Evolutionary conservation across 2,113 vertebrate genomes (phyloP), one percentile per base, ranked within the genome.

Genomic region (Nothoprocta pentlandii): DNA sequence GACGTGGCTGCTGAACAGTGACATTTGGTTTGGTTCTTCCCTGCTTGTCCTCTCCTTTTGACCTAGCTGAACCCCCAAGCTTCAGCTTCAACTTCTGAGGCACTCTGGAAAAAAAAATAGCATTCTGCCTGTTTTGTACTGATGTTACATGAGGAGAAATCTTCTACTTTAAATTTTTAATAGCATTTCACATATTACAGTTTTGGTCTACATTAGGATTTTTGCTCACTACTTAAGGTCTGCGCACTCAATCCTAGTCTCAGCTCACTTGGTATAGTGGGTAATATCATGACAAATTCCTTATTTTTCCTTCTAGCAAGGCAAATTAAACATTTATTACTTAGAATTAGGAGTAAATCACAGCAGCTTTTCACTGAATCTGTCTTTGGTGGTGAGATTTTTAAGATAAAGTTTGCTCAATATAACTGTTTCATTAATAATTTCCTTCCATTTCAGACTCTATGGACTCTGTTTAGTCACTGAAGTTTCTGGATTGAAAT

Each of bases 271-370:
- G 56, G 19, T 19, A 25, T 32, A 1, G 1, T 58, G 53, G 51
- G 12, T 22, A 0, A 0, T 28, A 10, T 53, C 26, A 8, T 30
- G 26, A 16, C 26, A 56, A 30, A 56, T 16, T 30, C 54, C 28
- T 28, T 56, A 16, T 56, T 74, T 53, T 78, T 74, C 39, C 49
- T 64, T 64, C 36, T 63, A 59, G 44, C 2, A 78, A n/a, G 77
- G 79, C n/a, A 58, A 12, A 26, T 19, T 67, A 15, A 4, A 1
- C 58, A 41, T 78, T 80, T 85, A 15, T 51, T 10, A 12, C 7
- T 64, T 77, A 47, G 14, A 36, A 28, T 8, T 56, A 30, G 15
- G 54, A 28, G 15, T 56, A 56, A 54, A 5, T 49, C 46, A 75
- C 3, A 9, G 10, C 32, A 6, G 16, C 30, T 80, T 77, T 47